phyloP scores from a whole-genome alignment of 2,888 invertebrate species.

The Catocala nupta region DNA sequence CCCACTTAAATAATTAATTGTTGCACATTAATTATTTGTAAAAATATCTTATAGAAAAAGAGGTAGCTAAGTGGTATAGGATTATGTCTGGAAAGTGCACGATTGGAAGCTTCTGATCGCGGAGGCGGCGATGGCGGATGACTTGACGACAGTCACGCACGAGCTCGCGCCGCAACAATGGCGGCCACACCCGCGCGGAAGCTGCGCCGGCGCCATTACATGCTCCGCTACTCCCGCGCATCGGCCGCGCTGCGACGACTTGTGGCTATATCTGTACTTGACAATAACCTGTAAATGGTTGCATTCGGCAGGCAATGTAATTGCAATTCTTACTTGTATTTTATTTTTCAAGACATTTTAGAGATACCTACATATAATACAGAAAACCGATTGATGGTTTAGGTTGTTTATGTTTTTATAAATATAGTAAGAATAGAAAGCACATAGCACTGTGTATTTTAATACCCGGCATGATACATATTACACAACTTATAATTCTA shows the following conservation, averaged over 20 bases:
- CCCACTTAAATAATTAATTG: no score
- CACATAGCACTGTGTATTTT: no score
- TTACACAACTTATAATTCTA: no score
- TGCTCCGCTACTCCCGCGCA: conserved; percentile 67
- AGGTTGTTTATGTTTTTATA: no score
- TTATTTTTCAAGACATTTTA: no score
- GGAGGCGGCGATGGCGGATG: conserved; percentile 27
- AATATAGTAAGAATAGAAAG: no score
- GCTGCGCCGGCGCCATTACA: conserved; percentile 69
- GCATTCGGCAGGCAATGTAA: not conserved
- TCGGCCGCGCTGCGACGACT: conserved; percentile 35
- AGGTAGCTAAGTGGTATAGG: not conserved
- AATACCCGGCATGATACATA: no score
- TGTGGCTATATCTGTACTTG: conserved; percentile 1
- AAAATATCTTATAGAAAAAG: not conserved
- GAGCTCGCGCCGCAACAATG: conserved; percentile 61
- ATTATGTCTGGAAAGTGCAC: conserved; percentile 27
- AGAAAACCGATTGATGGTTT: no score
- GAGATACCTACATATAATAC: no score
- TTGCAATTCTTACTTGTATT: no score
- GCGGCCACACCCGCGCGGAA: conserved; percentile 80
- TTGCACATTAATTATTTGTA: no score
- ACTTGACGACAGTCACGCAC: conserved; percentile 65
- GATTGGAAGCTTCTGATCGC: conserved; percentile 40
- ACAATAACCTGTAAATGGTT: not conserved